These are phyloP conservation scores for Paracanthobrama guichenoti DNA, from an alignment of 2,113 vertebrate genomes.

Conservation along the genomic window DNA sequence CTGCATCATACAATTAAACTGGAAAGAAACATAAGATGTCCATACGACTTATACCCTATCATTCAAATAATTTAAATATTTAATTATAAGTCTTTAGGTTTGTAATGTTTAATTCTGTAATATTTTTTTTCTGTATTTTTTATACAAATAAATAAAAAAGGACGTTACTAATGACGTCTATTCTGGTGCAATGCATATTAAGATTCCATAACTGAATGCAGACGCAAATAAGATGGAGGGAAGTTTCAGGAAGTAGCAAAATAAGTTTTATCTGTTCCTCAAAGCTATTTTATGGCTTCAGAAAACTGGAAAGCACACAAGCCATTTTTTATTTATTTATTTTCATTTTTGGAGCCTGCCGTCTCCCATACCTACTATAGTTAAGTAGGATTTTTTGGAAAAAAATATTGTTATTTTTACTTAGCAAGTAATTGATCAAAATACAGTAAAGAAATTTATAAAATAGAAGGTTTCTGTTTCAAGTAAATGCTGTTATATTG, in stretches of 20 bases:
- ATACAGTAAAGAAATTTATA: background rate
- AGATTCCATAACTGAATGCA: background rate
- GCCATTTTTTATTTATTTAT: too few species aligned
- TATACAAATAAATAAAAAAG: too few species aligned
- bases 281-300: background rate
- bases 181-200: background rate
- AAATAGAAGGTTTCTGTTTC: background rate
- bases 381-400: background rate
- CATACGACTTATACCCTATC: background rate
- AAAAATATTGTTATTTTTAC: background rate
- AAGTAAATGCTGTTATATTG: too few species aligned
- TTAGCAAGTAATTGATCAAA: background rate
- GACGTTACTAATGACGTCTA: background rate
- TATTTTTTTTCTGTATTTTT: background rate
- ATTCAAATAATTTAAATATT: background rate
- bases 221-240: background rate
- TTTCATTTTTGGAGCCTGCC: background rate
- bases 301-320: background rate
- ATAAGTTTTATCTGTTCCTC: background rate
- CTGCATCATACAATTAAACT: too few species aligned
- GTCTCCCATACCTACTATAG: background rate
- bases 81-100: background rate
- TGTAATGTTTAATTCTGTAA: background rate
- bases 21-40: background rate
- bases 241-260: background rate